Conservation (phyloP, 2,113 vertebrate species). For the Pelmatolapia mariae region DNA sequence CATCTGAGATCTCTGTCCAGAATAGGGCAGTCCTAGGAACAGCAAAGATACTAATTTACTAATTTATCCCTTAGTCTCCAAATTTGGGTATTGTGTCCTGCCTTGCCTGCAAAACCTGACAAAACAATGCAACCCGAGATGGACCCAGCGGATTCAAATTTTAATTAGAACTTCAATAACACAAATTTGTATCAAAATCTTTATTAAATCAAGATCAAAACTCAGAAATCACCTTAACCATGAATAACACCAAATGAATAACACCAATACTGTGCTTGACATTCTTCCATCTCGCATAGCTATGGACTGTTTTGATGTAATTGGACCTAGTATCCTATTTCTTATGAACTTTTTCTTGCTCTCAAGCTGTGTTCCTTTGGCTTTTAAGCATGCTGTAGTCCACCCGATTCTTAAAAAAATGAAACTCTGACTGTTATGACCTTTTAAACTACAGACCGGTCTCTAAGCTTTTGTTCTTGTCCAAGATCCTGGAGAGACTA, state of each 20-base stretch:
- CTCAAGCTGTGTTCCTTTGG: too few relatives aligned
- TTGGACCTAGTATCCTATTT: accelerated
- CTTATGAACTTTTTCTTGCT: too few relatives aligned
- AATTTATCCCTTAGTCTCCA: neutral
- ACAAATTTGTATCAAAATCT: neutral
- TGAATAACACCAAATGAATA: neutral
- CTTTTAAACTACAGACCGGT: too few relatives aligned
- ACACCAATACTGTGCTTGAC: neutral
- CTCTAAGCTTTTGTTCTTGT: too few relatives aligned
- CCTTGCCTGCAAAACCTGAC: neutral
- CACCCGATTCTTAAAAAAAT: too few relatives aligned
- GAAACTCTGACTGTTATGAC: too few relatives aligned
- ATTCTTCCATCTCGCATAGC: neutral
- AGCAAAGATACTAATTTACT: neutral
- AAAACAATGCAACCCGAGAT: neutral
- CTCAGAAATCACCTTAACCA: neutral
- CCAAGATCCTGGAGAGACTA: too few relatives aligned
- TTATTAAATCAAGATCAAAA: neutral
- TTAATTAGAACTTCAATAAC: neutral
- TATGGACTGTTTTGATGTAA: neutral
- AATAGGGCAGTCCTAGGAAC: neutral
- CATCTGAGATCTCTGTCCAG: neutral
- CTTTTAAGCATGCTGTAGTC: too few relatives aligned
- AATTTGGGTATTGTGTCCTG: neutral
- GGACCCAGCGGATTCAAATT: neutral